Base-by-base conservation (phyloP, 2,797 vertebrate species). In the Pseudochirops corinnae region DNA sequence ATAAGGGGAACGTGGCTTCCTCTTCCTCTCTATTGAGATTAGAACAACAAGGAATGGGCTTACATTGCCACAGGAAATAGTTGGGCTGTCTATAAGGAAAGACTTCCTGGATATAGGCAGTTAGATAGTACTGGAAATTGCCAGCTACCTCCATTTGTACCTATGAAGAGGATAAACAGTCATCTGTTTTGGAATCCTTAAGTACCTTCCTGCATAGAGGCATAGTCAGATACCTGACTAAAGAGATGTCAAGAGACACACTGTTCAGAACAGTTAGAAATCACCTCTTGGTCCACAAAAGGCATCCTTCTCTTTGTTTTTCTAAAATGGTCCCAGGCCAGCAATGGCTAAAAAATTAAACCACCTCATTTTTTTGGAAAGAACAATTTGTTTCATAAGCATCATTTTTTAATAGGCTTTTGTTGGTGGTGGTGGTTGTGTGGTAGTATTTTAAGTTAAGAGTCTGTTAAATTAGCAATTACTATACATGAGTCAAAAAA, bases 381-480 rank as follows among this genome's bases (percentile, higher is more conserved):
- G 74, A 82, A 82, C 21, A 82, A 82, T 82, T 82, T 82, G 74
- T 82, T 82, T 82, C 18, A 46, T 46, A 46, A 82, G 74, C 39
- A 46, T 46, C 74, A 82, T 46, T 46, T n/a, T 46, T 82, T 82
- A 46, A 82, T 46, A 82, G 9, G 21, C 39, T 82, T 62, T 82
- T 67, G 62, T 10, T 82, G 74, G 1, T 82, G n/a, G n/a, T 82
- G 21, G 74, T 82, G 67, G 16, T 74, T 6, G 67, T 96, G 90
- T 94, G 93, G n/a, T 29, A 1, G 2, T 29, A 1, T 46, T 60
- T 24, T 56, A 11, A 56, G 58, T 91, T 93, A 33, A 21, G 12
- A 13, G 90, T 82, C 91, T 56, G 26, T 82, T 91, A 55, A 91
- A 91, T 91, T 53, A 91, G 90, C 90, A 95, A 31, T 92, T 74